These are phyloP conservation scores for Microtus agrestis DNA, from an alignment of 2,797 vertebrate genomes.

Conservation along the genomic window DNA sequence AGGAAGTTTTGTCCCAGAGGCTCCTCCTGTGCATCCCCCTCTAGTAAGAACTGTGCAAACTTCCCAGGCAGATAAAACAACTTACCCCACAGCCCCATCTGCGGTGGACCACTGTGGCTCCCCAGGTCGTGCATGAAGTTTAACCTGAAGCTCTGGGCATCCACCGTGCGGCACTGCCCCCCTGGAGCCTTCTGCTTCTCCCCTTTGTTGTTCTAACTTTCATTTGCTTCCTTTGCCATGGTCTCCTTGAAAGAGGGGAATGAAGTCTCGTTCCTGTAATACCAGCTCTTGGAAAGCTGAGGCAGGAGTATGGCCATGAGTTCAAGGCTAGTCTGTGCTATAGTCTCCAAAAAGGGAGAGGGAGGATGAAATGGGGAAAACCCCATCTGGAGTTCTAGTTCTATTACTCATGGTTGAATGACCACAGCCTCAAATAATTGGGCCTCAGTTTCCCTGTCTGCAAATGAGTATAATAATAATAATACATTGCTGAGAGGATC, in stretches of 20 bases:
- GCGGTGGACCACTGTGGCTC: neutral
- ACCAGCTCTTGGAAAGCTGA: neutral
- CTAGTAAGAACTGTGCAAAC: neutral
- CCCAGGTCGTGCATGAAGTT: neutral
- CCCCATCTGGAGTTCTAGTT: constrained; percentile 10
- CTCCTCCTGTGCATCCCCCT: neutral
- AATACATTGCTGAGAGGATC: constrained; percentile 11
- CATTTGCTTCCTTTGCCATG: neutral
- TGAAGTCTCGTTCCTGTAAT: neutral
- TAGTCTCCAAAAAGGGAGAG: neutral
- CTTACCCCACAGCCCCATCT: neutral
- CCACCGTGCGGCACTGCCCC: neutral
- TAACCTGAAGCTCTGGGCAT: neutral
- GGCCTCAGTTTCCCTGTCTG: constrained; percentile 51
- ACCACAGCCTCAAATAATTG: neutral
- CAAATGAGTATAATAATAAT: neutral
- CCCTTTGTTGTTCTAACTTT: neutral
- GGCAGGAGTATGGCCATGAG: neutral
- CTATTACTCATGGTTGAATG: neutral
- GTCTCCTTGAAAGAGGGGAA: neutral
- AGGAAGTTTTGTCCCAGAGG: neutral
- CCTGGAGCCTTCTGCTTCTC: neutral
- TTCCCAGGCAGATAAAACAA: neutral
- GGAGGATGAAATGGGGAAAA: neutral
- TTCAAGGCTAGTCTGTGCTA: neutral